Conservation (phyloP, 2,113 vertebrate genomes). For the Willisornis vidua region DNA sequence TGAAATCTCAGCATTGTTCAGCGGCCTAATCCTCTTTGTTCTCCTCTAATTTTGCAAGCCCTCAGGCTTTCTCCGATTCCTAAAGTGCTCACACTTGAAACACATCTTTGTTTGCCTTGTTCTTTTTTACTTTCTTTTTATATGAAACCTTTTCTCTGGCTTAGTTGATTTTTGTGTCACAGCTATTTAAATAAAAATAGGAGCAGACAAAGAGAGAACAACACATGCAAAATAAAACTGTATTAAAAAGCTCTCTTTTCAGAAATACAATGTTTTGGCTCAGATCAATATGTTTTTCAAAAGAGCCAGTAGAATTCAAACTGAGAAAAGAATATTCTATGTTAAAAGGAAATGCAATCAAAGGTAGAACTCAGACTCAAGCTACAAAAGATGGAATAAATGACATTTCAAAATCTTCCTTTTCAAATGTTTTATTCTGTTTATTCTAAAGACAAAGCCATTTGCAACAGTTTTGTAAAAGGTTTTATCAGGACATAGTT, state of each 20-base stretch:
- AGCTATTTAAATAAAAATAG: slow-evolving; percentile 46
- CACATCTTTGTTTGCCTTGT: slow-evolving; percentile 40
- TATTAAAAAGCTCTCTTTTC: not conserved
- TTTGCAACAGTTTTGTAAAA: not conserved
- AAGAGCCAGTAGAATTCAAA: not conserved
- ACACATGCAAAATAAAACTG: not conserved
- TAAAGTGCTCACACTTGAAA: slow-evolving; percentile 40
- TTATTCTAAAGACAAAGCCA: not conserved
- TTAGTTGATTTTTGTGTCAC: not conserved
- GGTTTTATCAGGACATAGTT: not conserved
- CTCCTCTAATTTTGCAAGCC: slow-evolving; percentile 57
- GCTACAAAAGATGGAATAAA: not conserved
- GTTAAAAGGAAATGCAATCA: not conserved
- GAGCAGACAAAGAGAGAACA: slow-evolving; percentile 17
- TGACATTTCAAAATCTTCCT: not conserved
- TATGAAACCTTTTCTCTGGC: slow-evolving; percentile 13
- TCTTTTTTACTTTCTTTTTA: slow-evolving; percentile 27
- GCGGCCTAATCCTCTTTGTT: slow-evolving; percentile 68
- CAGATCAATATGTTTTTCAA: not conserved
- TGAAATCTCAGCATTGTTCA: slow-evolving; percentile 54
- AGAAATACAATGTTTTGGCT: not conserved
- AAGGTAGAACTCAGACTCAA: not conserved
- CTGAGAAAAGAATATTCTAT: not conserved
- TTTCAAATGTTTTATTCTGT: not conserved
- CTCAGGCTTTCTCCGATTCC: slow-evolving; percentile 50